These are phyloP conservation scores for Leucophenga montana DNA, from an alignment of 2,888 invertebrate genomes.

Conservation along the genomic window DNA sequence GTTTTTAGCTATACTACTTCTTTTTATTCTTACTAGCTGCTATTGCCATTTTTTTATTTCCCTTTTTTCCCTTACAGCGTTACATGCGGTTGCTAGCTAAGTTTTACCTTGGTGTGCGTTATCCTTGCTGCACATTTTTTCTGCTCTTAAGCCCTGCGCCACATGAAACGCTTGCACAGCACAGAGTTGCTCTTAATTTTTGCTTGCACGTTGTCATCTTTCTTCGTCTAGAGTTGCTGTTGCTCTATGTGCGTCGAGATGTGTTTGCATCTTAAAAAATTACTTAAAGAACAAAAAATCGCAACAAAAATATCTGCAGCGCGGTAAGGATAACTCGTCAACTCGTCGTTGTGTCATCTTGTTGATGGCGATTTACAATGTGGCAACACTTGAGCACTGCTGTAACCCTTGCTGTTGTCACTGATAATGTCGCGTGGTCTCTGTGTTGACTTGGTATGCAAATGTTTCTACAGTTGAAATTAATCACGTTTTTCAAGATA, in stretches of 20 bases:
- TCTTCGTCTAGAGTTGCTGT: conserved; percentile 45
- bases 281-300: conserved; percentile 49
- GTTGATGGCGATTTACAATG: too few relatives aligned
- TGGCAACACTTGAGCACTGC: too few relatives aligned
- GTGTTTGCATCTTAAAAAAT: conserved; percentile 51
- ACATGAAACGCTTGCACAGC: conserved; percentile 12
- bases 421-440: neutral
- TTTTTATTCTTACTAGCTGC: neutral
- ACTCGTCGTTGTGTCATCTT: neutral
- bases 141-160: neutral
- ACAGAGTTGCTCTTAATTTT: conserved; percentile 16
- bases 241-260: conserved; percentile 25
- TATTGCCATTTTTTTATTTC: neutral
- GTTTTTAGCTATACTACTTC: conserved; percentile 62
- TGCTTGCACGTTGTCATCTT: conserved; percentile 18
- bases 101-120: conserved; percentile 10
- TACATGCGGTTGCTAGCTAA: conserved; percentile 19
- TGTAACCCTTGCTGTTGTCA: neutral
- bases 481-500: conserved; percentile 34
- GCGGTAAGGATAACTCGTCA: conserved; percentile 40
- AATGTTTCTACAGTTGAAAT: conserved; percentile 43
- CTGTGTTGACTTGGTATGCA: conserved; percentile 27
- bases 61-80: neutral
- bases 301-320: too few relatives aligned
- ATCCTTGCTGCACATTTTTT: neutral